These are phyloP conservation scores for Ailurus styani DNA, from an alignment of 2,113 vertebrate genomes.

Conservation along the genomic window DNA sequence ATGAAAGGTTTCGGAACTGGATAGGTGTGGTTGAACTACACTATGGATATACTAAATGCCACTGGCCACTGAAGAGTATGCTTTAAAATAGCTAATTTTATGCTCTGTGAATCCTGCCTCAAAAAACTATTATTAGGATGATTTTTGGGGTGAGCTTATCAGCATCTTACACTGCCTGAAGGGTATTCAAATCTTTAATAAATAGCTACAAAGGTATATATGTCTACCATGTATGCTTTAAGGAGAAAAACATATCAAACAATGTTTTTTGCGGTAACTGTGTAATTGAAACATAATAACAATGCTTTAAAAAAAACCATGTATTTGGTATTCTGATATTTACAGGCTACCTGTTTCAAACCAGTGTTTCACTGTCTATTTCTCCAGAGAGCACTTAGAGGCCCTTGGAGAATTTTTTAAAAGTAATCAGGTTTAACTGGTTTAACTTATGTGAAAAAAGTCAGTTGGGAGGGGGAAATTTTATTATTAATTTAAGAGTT, in stretches of 20 bases:
- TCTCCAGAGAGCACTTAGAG: neutral
- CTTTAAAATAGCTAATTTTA: neutral
- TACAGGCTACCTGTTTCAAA: neutral
- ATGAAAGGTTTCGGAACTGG: neutral
- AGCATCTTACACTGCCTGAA: neutral
- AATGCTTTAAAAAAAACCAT: neutral
- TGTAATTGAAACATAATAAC: neutral
- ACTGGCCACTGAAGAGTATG: neutral
- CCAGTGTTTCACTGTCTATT: neutral
- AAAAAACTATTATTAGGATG: neutral
- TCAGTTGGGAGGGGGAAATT: neutral
- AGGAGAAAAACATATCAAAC: neutral
- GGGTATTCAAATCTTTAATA: neutral
- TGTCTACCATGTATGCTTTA: neutral
- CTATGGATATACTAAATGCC: neutral
- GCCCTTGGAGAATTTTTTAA: neutral
- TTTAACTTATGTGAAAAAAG: neutral
- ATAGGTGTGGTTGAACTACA: neutral
- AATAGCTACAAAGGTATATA: neutral
- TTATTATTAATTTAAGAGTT: neutral
- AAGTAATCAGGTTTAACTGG: neutral
- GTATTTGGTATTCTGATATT: neutral
- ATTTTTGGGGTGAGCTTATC: neutral
- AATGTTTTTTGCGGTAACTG: neutral
- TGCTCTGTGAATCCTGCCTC: neutral